These are phyloP conservation scores for Troilus luridus DNA, from an alignment of 2,888 invertebrate genomes.

Conservation along the genomic window DNA sequence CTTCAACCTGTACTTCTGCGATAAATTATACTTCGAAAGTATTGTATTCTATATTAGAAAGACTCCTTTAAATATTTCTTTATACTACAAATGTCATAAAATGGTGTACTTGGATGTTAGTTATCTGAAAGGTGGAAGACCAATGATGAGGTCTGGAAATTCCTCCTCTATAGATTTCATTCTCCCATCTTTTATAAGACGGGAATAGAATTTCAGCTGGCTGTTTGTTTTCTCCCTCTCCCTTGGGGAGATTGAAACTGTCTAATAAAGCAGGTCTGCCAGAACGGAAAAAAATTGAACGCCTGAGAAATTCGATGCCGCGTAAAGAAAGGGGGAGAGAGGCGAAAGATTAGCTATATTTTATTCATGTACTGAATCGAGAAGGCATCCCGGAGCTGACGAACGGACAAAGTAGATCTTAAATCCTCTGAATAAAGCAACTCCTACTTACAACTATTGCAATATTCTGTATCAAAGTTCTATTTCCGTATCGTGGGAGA, in stretches of 20 bases:
- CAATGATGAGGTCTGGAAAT: neutral
- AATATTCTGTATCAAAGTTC: neutral
- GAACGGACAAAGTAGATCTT: neutral
- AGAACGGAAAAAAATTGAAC: slow-evolving; percentile 26
- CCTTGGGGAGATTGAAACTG: neutral
- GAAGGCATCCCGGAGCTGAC: neutral
- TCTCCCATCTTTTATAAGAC: neutral
- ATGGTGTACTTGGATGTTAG: too few relatives aligned
- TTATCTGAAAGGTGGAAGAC: too few relatives aligned
- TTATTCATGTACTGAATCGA: slow-evolving; percentile 41
- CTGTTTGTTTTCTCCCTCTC: neutral
- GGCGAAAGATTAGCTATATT: slow-evolving; percentile 40
- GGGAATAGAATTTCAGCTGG: neutral
- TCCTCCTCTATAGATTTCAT: neutral
- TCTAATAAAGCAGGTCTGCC: neutral
- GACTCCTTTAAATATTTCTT: too few relatives aligned
- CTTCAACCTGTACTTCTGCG: too few relatives aligned
- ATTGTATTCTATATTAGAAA: too few relatives aligned
- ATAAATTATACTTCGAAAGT: too few relatives aligned
- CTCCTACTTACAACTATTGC: neutral
- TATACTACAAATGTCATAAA: too few relatives aligned
- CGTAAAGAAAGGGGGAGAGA: neutral
- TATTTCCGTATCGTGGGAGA: neutral
- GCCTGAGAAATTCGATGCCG: slow-evolving; percentile 13
- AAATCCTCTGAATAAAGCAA: neutral